phyloP scores from a whole-genome alignment of 2,113 vertebrate species.

The Uropsilus gracilis region DNA sequence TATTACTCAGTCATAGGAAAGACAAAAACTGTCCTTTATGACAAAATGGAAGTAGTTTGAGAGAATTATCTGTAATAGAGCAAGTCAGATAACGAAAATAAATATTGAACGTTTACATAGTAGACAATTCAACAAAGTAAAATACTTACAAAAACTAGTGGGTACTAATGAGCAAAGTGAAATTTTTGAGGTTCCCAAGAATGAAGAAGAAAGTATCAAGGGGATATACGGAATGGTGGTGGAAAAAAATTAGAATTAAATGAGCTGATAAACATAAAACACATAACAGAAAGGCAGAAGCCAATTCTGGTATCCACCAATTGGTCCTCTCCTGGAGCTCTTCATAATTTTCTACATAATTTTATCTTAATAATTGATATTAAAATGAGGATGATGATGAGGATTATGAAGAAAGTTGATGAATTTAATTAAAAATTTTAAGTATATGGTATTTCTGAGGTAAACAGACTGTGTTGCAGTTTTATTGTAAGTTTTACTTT shows the following conservation, averaged over 20 bases:
- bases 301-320: slow-evolving; percentile 32
- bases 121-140: too few relatives aligned
- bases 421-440: slow-evolving; percentile 48
- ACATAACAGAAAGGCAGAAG: background rate
- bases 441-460: background rate
- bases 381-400: slow-evolving; percentile 18
- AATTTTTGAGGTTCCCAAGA: too few relatives aligned
- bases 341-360: slow-evolving; percentile 45
- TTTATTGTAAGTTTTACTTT: background rate
- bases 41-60: too few relatives aligned
- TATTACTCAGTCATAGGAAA: too few relatives aligned
- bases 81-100: too few relatives aligned
- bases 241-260: background rate
- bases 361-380: slow-evolving; percentile 38
- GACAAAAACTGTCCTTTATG: too few relatives aligned
- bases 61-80: too few relatives aligned
- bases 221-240: background rate
- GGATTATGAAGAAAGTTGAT: background rate
- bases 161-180: too few relatives aligned
- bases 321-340: background rate
- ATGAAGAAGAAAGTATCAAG: too few relatives aligned
- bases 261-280: slow-evolving; percentile 21
- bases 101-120: too few relatives aligned
- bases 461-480: background rate
- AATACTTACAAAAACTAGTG: too few relatives aligned